Conservation (phyloP, 2,797 vertebrate species). For the Phalloptychus januarius region DNA sequence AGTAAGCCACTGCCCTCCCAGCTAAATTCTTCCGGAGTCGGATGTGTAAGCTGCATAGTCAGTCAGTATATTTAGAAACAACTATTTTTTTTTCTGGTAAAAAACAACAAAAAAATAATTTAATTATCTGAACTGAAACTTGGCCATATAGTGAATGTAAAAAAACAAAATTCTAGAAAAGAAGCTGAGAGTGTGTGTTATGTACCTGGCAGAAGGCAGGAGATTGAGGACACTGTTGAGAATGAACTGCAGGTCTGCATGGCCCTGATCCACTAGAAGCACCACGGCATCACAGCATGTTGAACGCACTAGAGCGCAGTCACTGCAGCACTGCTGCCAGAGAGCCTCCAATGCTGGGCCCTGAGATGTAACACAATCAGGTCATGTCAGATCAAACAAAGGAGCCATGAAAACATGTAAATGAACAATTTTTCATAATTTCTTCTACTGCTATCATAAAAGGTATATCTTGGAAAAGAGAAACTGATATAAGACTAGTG, state of each 20-base stretch:
- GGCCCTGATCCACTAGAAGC: constrained; percentile 89
- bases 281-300: constrained; percentile 90
- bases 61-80: no score
- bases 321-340: constrained; percentile 92
- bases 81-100: no score
- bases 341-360: constrained; percentile 87
- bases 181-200: background rate
- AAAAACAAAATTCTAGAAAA: background rate
- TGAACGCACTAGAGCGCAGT: constrained; percentile 82
- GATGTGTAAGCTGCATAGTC: background rate
- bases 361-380: constrained; percentile 68
- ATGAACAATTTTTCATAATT: background rate
- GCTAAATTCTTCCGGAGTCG: no score
- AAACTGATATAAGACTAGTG: no score
- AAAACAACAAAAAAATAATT: no score
- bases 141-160: background rate
- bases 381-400: background rate
- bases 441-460: background rate
- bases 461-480: background rate
- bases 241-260: constrained; percentile 85
- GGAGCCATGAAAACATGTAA: background rate
- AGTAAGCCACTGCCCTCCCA: no score
- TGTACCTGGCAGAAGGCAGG: constrained; percentile 91
- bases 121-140: background rate
- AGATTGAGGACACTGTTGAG: constrained; percentile 90